Evolutionary conservation across 2,113 vertebrate genomes (phyloP).

Genomic region (Gymnobelideus leadbeateri): DNA sequence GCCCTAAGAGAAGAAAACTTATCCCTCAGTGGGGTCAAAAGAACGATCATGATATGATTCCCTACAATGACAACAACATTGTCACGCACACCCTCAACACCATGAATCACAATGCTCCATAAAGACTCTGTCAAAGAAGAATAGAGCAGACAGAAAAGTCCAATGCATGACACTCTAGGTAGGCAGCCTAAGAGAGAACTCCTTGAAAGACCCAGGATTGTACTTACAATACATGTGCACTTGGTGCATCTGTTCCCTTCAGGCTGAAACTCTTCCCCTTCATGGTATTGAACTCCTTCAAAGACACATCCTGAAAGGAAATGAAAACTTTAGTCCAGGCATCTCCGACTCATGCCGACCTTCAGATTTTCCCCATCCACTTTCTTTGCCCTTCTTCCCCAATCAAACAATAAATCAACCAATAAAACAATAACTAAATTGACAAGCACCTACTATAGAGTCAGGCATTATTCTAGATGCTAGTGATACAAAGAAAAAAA

Average conservation of each 20-base stretch:
- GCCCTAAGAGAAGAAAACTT: no score
- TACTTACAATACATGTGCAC: constrained; percentile 95
- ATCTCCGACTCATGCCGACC: neutral
- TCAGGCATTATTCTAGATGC: neutral
- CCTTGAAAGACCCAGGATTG: neutral
- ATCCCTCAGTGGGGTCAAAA: no score
- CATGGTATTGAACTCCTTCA: constrained; percentile 93
- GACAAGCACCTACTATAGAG: neutral
- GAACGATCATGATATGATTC: neutral
- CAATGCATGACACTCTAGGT: neutral
- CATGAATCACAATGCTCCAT: neutral
- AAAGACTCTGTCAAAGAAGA: neutral
- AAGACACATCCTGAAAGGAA: constrained; percentile 93
- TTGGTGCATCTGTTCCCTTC: constrained; percentile 93
- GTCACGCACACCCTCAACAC: neutral
- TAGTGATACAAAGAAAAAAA: neutral
- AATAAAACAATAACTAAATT: neutral
- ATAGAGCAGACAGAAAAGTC: neutral
- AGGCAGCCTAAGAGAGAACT: neutral
- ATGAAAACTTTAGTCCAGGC: neutral
- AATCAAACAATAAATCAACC: neutral
- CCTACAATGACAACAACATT: neutral
- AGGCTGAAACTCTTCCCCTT: constrained; percentile 95
- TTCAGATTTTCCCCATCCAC: neutral
- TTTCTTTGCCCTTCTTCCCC: neutral